phyloP scores from a whole-genome alignment of 2,888 invertebrate genomes.

The Myopa tessellatipennis region DNA sequence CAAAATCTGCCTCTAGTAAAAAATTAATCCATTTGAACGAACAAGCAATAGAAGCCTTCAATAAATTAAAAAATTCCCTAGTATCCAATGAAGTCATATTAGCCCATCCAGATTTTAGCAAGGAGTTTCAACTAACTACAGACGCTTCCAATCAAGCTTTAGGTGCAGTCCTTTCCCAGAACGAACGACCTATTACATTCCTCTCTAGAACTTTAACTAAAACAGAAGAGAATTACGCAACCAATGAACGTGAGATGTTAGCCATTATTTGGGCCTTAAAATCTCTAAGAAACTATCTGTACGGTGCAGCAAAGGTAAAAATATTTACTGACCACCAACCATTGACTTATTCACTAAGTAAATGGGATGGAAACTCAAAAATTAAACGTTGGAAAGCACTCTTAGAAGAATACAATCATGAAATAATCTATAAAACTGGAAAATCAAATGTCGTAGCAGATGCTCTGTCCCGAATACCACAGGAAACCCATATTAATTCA shows the following conservation, averaged over 20 bases:
- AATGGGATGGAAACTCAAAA: not conserved
- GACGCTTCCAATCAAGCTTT: not conserved
- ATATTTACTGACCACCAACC: conserved; percentile 7
- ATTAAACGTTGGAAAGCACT: conserved; percentile 26
- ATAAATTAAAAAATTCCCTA: not conserved
- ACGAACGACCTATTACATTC: not conserved
- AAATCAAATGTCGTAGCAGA: conserved; percentile 1
- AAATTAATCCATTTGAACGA: too few species aligned
- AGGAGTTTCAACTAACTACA: not conserved
- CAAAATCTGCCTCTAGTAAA: too few species aligned
- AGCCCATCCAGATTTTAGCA: not conserved
- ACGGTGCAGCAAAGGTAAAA: not conserved
- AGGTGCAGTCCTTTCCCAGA: not conserved
- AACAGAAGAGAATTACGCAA: conserved; percentile 14
- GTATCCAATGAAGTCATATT: not conserved
- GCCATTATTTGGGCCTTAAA: not conserved
- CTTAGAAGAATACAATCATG: conserved; percentile 12
- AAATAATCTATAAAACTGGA: conserved; percentile 5
- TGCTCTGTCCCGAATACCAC: not conserved
- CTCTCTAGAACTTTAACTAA: not conserved
- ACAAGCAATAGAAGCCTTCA: not conserved
- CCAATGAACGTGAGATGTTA: not conserved
- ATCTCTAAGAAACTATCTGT: not conserved
- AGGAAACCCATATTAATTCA: too few species aligned
- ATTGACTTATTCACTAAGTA: not conserved